A percentile compares a stretch with the other conserved stretches of the same genome.
Conservation (phyloP, 2,888 invertebrate species). For the Pammene aurita region DNA sequence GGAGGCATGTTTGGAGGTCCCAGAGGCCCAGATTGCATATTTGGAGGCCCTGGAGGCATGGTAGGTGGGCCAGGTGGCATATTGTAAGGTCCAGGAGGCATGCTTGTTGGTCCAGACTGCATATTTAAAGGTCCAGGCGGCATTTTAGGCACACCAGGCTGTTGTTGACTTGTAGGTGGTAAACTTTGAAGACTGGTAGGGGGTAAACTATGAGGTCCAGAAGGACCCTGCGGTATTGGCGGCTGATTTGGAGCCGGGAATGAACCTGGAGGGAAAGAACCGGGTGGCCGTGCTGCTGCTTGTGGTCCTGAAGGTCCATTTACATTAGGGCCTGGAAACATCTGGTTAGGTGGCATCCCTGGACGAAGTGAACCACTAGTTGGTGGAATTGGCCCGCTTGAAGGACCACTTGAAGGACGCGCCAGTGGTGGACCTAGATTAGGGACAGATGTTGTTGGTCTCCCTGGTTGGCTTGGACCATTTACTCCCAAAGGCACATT, state of each 20-base stretch:
- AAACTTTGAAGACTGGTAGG: conserved; percentile 51
- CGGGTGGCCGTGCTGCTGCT: conserved; percentile 46
- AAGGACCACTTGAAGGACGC: conserved; percentile 42
- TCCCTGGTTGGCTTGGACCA: conserved; percentile 35
- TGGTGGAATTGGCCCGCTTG: conserved; percentile 37
- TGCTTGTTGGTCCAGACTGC: conserved; percentile 13
- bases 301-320: conserved; percentile 45
- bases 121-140: conserved; percentile 22
- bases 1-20: conserved; percentile 31
- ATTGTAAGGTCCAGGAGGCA: conserved; percentile 41
- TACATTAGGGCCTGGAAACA: conserved; percentile 34
- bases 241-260: conserved; percentile 41
- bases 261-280: conserved; percentile 29
- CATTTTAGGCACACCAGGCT: conserved; percentile 38
- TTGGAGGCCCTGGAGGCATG: conserved; percentile 40
- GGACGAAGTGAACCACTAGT: conserved; percentile 38
- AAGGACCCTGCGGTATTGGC: conserved; percentile 29
- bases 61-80: conserved; percentile 43
- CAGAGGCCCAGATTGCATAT: conserved; percentile 43
- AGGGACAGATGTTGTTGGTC: conserved; percentile 45
- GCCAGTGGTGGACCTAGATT: conserved; percentile 45
- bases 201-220: conserved; percentile 46
- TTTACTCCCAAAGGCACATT: conserved; percentile 42
- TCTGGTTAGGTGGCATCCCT: conserved; percentile 27
- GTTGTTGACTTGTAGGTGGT: conserved; percentile 44